These are phyloP conservation scores for Leptopilina syphax DNA, from an alignment of 2,888 invertebrate genomes.

Conservation along the genomic window DNA sequence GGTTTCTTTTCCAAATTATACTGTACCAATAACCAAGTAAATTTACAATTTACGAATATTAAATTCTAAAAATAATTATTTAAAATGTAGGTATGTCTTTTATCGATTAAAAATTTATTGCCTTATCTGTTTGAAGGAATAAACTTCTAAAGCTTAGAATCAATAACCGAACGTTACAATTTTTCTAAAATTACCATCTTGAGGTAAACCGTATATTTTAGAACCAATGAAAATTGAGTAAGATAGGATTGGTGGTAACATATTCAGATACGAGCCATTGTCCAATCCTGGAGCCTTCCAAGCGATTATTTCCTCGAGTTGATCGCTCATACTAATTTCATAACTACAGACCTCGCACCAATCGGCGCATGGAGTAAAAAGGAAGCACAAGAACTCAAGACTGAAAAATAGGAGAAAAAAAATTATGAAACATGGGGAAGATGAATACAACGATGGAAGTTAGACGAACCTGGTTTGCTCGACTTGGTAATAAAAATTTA, in stretches of 20 bases:
- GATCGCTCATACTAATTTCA: constrained; percentile 76
- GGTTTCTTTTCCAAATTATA: not conserved
- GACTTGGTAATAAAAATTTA: not conserved
- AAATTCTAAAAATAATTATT: not conserved
- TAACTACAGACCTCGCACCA: constrained; percentile 75
- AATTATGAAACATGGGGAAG: constrained; percentile 7
- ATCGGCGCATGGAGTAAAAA: constrained; percentile 61
- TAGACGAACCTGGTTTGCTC: constrained; percentile 47
- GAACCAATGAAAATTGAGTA: constrained; percentile 7
- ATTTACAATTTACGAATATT: not conserved
- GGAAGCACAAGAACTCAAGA: constrained; percentile 42
- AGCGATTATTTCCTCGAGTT: constrained; percentile 72
- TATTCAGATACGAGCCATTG: constrained; percentile 54
- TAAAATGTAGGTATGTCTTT: too few relatives aligned
- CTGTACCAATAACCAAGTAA: not conserved
- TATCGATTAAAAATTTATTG: too few relatives aligned
- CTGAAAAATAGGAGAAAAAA: constrained; percentile 44
- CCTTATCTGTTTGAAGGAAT: too few relatives aligned
- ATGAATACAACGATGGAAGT: constrained; percentile 43
- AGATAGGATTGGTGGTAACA: constrained; percentile 2
- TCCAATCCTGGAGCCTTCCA: constrained; percentile 72
- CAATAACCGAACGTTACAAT: too few relatives aligned
- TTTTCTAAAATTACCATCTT: not conserved
- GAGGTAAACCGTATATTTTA: not conserved
- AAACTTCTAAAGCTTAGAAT: too few relatives aligned